phyloP scores from a whole-genome alignment of 2,113 vertebrate genomes.

The Entomyzon cyanotis region DNA sequence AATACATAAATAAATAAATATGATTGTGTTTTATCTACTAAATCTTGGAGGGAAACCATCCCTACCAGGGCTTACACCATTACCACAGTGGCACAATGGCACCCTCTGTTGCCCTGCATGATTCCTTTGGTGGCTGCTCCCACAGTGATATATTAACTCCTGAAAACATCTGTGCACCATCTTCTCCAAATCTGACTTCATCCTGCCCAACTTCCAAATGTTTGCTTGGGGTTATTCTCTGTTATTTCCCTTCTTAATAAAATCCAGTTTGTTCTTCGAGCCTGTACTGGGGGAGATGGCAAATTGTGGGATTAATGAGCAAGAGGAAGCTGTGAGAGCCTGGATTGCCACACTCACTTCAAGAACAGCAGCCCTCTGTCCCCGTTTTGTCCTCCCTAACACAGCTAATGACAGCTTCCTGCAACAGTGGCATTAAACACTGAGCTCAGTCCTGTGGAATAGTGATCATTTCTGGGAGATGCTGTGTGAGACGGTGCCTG shows the following conservation, averaged over 20 bases:
- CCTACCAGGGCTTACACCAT: neutral
- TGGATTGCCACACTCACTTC: neutral
- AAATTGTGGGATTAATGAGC: neutral
- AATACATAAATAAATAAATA: too few species aligned
- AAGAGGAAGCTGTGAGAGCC: neutral
- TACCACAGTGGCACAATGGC: constrained; percentile 8
- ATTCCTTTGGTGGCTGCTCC: neutral
- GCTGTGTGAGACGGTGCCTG: neutral
- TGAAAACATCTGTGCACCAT: neutral
- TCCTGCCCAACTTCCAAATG: neutral
- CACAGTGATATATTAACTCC: neutral
- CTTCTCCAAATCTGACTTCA: neutral
- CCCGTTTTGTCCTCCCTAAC: neutral
- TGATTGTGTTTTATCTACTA: neutral
- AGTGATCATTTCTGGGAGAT: constrained; percentile 35
- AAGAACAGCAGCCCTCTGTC: neutral
- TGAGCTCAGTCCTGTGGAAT: neutral
- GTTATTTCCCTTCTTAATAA: neutral
- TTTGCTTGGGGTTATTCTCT: neutral
- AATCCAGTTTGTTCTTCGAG: neutral
- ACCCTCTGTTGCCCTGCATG: constrained; percentile 3
- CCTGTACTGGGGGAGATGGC: neutral
- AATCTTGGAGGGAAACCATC: neutral
- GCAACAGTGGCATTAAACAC: neutral
- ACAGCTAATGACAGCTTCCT: neutral